Evolutionary conservation across 2,113 vertebrate genomes (phyloP), one percentile per base, ranked within the genome.

Genomic region (Chamaetylas fuelleborni): DNA sequence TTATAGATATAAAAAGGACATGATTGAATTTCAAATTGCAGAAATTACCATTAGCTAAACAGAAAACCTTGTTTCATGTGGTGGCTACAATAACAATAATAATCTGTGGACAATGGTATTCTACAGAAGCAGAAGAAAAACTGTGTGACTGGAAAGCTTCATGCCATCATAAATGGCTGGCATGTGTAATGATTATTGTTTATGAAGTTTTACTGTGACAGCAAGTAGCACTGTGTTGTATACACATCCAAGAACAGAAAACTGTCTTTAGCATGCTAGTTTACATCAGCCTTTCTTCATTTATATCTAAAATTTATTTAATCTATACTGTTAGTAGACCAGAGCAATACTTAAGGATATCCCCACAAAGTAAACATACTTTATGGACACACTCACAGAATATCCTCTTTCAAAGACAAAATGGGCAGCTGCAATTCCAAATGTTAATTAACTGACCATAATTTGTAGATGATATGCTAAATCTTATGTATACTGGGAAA

Each of bases 231-330:
- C 34, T 58, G n/a, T 8, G 38, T 36, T 82, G 23, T 54, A 85
- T 66, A 61, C 19, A 66, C 8, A 87, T 45, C 33, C 42, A 73
- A 62, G 38, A 19, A 28, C 6, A 88, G 40, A 51, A 94, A 91
- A 69, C n/a, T 69, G n/a, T 77, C 61, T 87, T 82, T 42, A 86
- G 15, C 43, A 78, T 61, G 23, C 23, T 33, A 60, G 14, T 69
- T 83, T 83, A 57, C 40, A 77, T 34, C 38, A 86, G 51, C n/a
- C 28, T 73, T 85, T 70, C 33, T 76, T 38, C 28, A 69, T 50
- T 90, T 77, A n/a, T 40, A n/a, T 62, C 33, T 95, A 76, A 92
- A 86, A 76, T 76, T 45, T 88, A 61, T 83, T 92, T 93, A 3
- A 29, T 20, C 31, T 89, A 47, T 62, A 31, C 20, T n/a, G 6